These are phyloP conservation scores for Dryadula phaetusa DNA, from an alignment of 2,888 invertebrate genomes.

Conservation along the genomic window DNA sequence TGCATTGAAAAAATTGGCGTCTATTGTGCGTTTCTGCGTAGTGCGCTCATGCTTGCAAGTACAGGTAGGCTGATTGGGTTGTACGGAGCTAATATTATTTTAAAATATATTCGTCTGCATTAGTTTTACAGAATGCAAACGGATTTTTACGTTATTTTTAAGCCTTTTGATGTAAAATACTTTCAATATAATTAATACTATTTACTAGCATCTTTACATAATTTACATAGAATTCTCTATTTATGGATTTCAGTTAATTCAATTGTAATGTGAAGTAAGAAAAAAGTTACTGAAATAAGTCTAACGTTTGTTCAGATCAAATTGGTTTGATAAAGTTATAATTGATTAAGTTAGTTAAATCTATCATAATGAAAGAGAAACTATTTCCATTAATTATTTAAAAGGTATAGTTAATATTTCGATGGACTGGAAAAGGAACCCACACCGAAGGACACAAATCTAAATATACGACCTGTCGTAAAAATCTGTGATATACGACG, in stretches of 20 bases:
- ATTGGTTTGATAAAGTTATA: no score
- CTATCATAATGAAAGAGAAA: not conserved
- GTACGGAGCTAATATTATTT: conserved; percentile 24
- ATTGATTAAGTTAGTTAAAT: not conserved
- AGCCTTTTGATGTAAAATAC: not conserved
- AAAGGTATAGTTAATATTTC: not conserved
- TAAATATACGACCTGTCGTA: conserved; percentile 70
- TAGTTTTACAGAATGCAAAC: conserved; percentile 1
- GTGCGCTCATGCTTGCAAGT: conserved; percentile 58
- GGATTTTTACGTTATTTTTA: not conserved
- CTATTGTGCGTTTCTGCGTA: conserved; percentile 80
- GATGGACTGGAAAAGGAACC: conserved; percentile 36
- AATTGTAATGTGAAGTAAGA: no score
- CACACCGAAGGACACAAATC: conserved; percentile 55
- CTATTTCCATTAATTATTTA: conserved; percentile 8
- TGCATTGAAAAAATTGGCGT: conserved; percentile 69
- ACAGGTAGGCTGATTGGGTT: conserved; percentile 64
- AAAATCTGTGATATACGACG: conserved; percentile 71
- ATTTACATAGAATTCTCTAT: no score
- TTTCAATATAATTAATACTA: not conserved
- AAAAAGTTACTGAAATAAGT: no score
- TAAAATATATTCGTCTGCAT: conserved; percentile 1
- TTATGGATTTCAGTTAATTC: not conserved
- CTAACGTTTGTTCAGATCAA: not conserved
- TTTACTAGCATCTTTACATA: no score